Base-by-base conservation (phyloP, 1,140 invertebrate species). In the Camponotus floridanus region DNA sequence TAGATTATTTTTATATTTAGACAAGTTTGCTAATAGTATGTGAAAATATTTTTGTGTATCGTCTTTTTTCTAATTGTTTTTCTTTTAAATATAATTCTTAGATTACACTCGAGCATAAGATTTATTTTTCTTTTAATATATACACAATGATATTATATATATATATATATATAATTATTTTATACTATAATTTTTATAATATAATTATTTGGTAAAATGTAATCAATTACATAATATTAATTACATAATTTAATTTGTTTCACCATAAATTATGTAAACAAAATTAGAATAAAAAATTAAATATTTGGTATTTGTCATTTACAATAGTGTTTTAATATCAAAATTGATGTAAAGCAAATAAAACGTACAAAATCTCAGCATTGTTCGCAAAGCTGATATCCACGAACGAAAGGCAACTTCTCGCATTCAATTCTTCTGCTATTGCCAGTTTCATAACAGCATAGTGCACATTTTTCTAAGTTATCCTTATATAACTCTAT, bases 311-410 rank as follows among this genome's bases (percentile, higher is more conserved):
- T 13, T 33, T 39, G n/a, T 11, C 31, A 15, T 70, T 80, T 59
- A 9, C 6, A 70, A 70, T 45, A 31, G 48, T 26, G 21, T 9
- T 39, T 7, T 39, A 51, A 42, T 36, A 48, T 80, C 64, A 80
- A 31, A 70, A 9, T 55, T 36, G 21, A 59, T 59, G 78, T 45
- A 62, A 21, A 42, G 21, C 48, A 55, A 70, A 21, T 42, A 80
- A 70, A 70, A 70, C 13, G 31, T 33, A 13, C 18, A 26, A 42
- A 31, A 26, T 21, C 13, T 68, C 45, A 26, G 21, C 33, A 68
- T 80, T 80, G 36, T 80, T 70, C 65, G 51, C 21, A 45, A 80
- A 70, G 31, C 65, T 80, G 78, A 80, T 70, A 80, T 70, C 48
- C 65, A 70, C 33, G 21, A 70, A 42, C 45, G 48, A 80, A 70